Conservation (phyloP, 2,888 invertebrate species). For the Ischnura elegans region DNA sequence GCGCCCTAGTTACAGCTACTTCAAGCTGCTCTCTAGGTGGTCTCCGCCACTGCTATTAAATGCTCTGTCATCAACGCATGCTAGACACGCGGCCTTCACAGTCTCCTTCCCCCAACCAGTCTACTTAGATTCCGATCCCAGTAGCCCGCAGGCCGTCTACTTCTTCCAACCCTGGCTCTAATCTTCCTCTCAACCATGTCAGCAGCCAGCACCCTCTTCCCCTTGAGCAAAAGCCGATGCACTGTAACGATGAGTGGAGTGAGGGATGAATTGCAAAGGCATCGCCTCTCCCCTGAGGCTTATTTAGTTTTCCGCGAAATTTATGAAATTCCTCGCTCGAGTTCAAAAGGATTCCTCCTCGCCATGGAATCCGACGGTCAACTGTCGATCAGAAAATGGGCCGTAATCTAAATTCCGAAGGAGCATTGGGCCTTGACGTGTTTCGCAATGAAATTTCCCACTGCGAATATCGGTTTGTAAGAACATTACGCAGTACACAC, state of each 20-base stretch:
- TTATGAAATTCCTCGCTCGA: not conserved
- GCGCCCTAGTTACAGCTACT: not conserved
- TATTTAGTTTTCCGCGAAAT: not conserved
- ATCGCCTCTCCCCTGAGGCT: not conserved
- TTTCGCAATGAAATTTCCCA: not conserved
- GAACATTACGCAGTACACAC: not conserved
- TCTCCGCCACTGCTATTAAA: conserved; percentile 23
- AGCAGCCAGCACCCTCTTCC: too few species aligned
- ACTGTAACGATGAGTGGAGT: not conserved
- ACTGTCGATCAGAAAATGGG: not conserved
- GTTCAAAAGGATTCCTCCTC: not conserved
- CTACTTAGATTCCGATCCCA: too few species aligned
- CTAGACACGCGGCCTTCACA: not conserved
- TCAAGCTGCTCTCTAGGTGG: conserved; percentile 13
- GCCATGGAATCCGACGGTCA: not conserved
- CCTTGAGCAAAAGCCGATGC: not conserved
- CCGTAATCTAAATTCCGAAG: not conserved
- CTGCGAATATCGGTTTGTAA: not conserved
- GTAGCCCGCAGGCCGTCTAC: not conserved
- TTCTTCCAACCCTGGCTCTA: not conserved
- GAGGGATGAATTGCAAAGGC: too few species aligned
- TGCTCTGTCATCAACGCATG: conserved; percentile 50
- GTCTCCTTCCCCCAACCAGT: not conserved
- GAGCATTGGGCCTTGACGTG: not conserved
- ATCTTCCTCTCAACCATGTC: conserved; percentile 54